Evolutionary conservation across 2,888 invertebrate species (phyloP), one percentile per base, ranked within the genome.

Genomic region (Pterostichus madidus): DNA sequence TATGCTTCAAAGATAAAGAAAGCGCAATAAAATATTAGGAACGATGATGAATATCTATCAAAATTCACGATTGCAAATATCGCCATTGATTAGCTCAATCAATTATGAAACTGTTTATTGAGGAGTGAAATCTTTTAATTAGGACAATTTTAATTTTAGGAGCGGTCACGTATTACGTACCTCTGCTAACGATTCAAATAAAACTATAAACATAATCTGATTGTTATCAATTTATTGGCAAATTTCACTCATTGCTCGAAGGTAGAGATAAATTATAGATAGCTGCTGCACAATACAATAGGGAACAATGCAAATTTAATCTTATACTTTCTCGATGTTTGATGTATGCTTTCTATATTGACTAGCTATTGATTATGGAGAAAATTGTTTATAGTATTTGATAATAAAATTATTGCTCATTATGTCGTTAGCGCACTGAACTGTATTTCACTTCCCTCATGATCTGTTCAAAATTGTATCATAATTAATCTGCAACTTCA

Each of bases 331-430:
- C 81, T 75, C 81, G 44, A 80, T 81, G 39, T 35, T 64, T 80
- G 68, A 64, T 68, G 71, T 46, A 46, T 81, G 75, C 81, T 81
- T 81, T 81, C 81, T 81, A 81, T 35, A 81, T 75, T 44, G 80
- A 80, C 71, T 71, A 49, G 53, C 71, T 52, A 80, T 80, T 80
- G 80, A 71, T 80, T 80, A 80, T 24, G 71, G 73, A 71, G 80
- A 80, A 80, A 80, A 52, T 71, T 52, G 53, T 73, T 80, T 71
- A 78, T 78, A 71, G 49, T 71, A 71, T 71, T 80, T 71, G 71
- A 71, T 80, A 80, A 80, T 80, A 56, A 39, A 78, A 59, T 78
- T 78, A 44, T 61, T 44, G 44, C 13, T 15, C 15, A 46, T 71
- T 71, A 71, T 24, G 71, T 71, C 17, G 49, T 71, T 46, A 71